Percentiles rank a stretch among this genome's conserved stretches.
Conservation (phyloP, 2,888 invertebrate species). For the Trichopoda pennipes region DNA sequence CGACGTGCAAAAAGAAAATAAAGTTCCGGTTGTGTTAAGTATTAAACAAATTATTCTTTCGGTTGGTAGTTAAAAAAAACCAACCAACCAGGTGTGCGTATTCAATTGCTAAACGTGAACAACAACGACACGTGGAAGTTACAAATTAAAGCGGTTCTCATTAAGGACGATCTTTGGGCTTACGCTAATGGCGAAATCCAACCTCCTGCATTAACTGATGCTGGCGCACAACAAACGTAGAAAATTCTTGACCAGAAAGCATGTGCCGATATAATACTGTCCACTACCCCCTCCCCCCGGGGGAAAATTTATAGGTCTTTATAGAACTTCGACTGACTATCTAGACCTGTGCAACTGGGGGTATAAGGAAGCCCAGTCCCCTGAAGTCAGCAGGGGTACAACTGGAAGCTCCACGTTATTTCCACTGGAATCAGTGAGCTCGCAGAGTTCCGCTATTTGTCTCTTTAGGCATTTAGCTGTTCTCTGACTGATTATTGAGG, state of each 20-base stretch:
- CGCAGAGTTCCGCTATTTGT: too few species aligned
- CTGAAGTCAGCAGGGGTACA: too few species aligned
- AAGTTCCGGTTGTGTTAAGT: too few species aligned
- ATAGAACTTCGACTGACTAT: too few species aligned
- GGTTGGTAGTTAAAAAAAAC: constrained; percentile 30
- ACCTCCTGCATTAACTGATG: constrained; percentile 2
- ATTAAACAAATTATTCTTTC: constrained; percentile 56
- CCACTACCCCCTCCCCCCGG: too few species aligned
- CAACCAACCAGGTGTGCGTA: constrained; percentile 35
- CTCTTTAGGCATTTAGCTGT: too few species aligned
- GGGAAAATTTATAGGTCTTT: too few species aligned
- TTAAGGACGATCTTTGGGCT: constrained; percentile 66
- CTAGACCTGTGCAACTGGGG: too few species aligned
- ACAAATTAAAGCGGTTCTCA: constrained; percentile 60
- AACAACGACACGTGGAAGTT: constrained; percentile 68
- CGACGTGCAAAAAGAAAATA: not conserved
- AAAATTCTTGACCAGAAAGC: constrained; percentile 41
- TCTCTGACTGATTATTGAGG: too few species aligned
- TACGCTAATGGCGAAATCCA: constrained; percentile 42
- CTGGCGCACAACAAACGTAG: constrained; percentile 62
- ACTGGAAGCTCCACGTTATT: too few species aligned
- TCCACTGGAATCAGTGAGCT: too few species aligned
- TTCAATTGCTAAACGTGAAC: constrained; percentile 59
- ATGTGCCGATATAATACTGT: constrained; percentile 42
- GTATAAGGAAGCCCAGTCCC: too few species aligned